Evolutionary conservation across 1,140 invertebrate genomes (phyloP).

Genomic region (Zeugodacus cucurbitae): DNA sequence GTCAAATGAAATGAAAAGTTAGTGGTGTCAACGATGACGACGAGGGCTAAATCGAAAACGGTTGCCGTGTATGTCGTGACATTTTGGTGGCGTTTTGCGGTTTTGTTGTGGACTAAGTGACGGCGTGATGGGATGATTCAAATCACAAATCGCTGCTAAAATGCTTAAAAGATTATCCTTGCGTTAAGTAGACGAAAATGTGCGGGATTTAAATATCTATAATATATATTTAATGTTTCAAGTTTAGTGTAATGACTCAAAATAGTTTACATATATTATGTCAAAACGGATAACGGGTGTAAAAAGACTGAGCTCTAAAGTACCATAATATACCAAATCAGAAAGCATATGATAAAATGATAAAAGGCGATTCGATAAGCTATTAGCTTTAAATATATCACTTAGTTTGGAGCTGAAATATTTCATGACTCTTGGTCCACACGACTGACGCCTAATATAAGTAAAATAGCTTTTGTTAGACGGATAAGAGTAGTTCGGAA

Average conservation of each 20-base stretch:
- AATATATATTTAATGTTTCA: not conserved
- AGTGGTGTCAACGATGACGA: not conserved
- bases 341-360: no score
- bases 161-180: constrained; percentile 5
- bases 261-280: not conserved
- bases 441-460: no score
- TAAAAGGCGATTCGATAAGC: no score
- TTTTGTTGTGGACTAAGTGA: not conserved
- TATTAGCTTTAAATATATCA: no score
- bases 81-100: not conserved
- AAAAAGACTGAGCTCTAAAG: no score
- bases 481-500: no score
- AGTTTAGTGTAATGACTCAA: not conserved
- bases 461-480: no score
- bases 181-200: not conserved
- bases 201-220: not conserved
- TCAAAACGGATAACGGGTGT: no score
- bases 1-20: constrained; percentile 33
- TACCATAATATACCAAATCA: no score
- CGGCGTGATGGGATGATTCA: not conserved
- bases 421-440: no score
- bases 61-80: not conserved
- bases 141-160: not conserved
- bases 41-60: not conserved
- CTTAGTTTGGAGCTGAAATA: no score